A percentile compares a stretch with the other conserved stretches of the same genome.
Conservation (phyloP, 37 sponge, comb jelly and placozoan species). For the Chondrosia reniformis region DNA sequence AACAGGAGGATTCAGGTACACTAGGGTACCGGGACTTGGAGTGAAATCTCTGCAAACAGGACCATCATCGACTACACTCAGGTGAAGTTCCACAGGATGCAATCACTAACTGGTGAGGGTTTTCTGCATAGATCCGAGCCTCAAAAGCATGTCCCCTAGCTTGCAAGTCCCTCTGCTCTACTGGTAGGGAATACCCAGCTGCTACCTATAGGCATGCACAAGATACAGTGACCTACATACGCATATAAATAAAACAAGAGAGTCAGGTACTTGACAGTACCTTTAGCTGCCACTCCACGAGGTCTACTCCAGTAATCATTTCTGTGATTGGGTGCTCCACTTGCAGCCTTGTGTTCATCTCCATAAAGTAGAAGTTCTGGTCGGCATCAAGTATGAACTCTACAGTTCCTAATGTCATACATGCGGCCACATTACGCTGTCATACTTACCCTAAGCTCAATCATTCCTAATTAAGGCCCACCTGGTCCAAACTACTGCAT, state of each 20-base stretch:
- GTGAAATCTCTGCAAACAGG: slow-evolving; percentile 43
- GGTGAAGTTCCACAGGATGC: background rate
- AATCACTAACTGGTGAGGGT: slow-evolving; percentile 54
- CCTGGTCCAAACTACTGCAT: too few relatives aligned
- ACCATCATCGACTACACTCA: background rate
- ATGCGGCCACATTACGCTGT: too few relatives aligned
- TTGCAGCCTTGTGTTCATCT: slow-evolving; percentile 99
- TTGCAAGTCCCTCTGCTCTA: slow-evolving; percentile 56
- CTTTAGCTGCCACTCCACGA: slow-evolving; percentile 92
- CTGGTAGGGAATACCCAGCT: slow-evolving; percentile 72
- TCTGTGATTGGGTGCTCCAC: slow-evolving; percentile 97
- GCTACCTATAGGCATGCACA: too few relatives aligned
- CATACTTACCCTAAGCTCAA: too few relatives aligned
- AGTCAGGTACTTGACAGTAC: slow-evolving; percentile 19
- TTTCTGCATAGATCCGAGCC: slow-evolving; percentile 94
- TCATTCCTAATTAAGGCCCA: too few relatives aligned
- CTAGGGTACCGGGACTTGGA: slow-evolving; percentile 86
- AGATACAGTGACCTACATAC: too few relatives aligned
- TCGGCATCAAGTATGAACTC: slow-evolving; percentile 96
- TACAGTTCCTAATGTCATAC: slow-evolving; percentile 85
- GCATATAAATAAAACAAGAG: background rate
- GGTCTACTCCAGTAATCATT: slow-evolving; percentile 91
- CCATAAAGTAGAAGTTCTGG: slow-evolving; percentile 95
- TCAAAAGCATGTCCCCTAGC: slow-evolving; percentile 90
- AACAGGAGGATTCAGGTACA: slow-evolving; percentile 63